A percentile compares a stretch with the other conserved stretches of the same genome.
Conservation (phyloP, 2,797 vertebrate genomes). For the Helarctos malayanus region DNA sequence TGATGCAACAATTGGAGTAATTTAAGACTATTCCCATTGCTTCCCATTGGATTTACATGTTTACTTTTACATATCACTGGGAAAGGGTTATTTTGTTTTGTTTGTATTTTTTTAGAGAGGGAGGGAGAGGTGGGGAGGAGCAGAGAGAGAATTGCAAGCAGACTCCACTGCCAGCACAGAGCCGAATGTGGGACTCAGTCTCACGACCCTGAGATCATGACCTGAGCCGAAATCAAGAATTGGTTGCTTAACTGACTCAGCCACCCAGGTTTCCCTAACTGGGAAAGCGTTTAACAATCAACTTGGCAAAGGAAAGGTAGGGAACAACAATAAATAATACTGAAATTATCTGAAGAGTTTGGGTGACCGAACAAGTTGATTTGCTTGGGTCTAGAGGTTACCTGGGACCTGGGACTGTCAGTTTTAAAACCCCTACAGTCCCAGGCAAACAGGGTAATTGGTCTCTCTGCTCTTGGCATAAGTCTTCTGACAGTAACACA, state of each 20-base stretch:
- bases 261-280: not conserved
- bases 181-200: not conserved
- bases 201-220: not conserved
- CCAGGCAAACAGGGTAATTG: accelerated
- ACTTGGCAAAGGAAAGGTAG: not conserved
- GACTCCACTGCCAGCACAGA: not conserved
- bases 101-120: not conserved
- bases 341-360: not conserved
- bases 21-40: not conserved
- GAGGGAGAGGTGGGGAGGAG: not conserved
- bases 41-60: not conserved
- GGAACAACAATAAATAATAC: not conserved
- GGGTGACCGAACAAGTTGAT: no score
- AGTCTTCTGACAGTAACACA: not conserved
- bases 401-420: not conserved
- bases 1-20: not conserved
- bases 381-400: not conserved
- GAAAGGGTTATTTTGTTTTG: not conserved
- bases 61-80: not conserved
- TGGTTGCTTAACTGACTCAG: not conserved
- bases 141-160: not conserved
- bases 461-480: not conserved
- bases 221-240: not conserved
- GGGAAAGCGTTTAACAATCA: not conserved
- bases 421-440: not conserved